phyloP scores from a whole-genome alignment of 2,888 invertebrate genomes.

The Machimus rusticus region DNA sequence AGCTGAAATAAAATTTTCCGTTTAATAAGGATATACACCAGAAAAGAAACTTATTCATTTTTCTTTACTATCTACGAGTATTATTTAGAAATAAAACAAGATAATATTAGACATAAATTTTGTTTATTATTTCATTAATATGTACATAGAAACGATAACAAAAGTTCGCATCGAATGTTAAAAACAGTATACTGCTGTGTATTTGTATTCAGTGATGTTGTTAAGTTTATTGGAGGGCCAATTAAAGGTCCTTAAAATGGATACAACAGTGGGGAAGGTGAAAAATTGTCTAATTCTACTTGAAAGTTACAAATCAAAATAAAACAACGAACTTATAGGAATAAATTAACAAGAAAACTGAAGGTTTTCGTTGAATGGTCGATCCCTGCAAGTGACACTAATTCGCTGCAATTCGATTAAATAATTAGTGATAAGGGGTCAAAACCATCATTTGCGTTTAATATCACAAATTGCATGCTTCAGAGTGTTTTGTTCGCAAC shows the following conservation, averaged over 20 bases:
- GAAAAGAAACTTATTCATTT: not conserved
- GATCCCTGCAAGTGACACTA: not conserved
- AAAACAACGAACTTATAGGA: slow-evolving; percentile 20
- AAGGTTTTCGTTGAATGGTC: slow-evolving; percentile 8
- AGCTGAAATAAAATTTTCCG: too few species aligned
- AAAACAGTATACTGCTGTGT: slow-evolving; percentile 36
- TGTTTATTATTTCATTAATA: slow-evolving; percentile 18
- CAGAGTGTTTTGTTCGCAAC: slow-evolving; percentile 21
- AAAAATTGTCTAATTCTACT: not conserved
- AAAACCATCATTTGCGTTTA: not conserved
- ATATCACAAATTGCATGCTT: slow-evolving; percentile 33
- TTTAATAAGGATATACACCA: too few species aligned
- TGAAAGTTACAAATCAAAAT: not conserved
- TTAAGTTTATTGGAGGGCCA: not conserved
- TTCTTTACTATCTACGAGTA: not conserved
- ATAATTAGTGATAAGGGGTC: not conserved
- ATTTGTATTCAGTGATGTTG: slow-evolving; percentile 21
- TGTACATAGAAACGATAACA: slow-evolving; percentile 21
- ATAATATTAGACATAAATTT: not conserved
- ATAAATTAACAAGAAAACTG: slow-evolving; percentile 15
- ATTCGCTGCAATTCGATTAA: not conserved
- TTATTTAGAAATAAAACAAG: not conserved
- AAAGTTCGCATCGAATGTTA: slow-evolving; percentile 25
- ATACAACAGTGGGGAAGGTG: not conserved
- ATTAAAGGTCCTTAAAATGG: not conserved